phyloP scores from a whole-genome alignment of 2,888 invertebrate genomes.

The Stegophylla sp. region DNA sequence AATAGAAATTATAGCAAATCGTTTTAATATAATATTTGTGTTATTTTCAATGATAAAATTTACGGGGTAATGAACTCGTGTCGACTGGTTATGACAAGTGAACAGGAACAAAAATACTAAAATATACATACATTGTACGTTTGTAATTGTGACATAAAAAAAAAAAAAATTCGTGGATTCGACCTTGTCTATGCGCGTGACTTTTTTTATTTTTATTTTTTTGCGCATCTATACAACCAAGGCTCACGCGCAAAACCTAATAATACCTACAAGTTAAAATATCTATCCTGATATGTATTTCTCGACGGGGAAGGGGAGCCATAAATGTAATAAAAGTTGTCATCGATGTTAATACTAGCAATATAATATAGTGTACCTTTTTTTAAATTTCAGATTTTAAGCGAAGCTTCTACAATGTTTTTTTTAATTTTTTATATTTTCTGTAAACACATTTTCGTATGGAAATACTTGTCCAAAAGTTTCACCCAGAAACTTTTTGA shows the following conservation, averaged over 20 bases:
- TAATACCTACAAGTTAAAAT: background rate
- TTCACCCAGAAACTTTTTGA: no score
- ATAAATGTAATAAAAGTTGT: background rate
- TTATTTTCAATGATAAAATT: background rate
- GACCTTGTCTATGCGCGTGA: constrained; percentile 33
- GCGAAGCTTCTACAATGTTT: no score
- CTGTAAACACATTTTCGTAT: no score
- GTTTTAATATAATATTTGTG: background rate
- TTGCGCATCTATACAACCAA: constrained; percentile 19
- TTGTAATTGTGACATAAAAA: background rate
- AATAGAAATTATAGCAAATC: background rate
- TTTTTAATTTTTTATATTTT: no score
- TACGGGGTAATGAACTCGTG: background rate
- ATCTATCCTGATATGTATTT: constrained; percentile 16
- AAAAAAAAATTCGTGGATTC: constrained; percentile 24
- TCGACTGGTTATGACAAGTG: constrained; percentile 7
- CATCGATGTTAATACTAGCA: background rate
- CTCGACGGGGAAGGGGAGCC: background rate
- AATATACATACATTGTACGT: constrained; percentile 18
- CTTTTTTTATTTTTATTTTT: no score
- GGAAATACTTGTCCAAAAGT: no score
- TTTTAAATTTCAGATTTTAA: no score
- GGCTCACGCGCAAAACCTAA: background rate
- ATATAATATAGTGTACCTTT: no score
- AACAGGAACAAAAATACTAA: constrained; percentile 14